Percentiles rank a stretch among this genome's conserved stretches.
Evolutionary conservation across 2,888 invertebrate genomes (phyloP).

Genomic region (Mesorhabditis sp.): DNA sequence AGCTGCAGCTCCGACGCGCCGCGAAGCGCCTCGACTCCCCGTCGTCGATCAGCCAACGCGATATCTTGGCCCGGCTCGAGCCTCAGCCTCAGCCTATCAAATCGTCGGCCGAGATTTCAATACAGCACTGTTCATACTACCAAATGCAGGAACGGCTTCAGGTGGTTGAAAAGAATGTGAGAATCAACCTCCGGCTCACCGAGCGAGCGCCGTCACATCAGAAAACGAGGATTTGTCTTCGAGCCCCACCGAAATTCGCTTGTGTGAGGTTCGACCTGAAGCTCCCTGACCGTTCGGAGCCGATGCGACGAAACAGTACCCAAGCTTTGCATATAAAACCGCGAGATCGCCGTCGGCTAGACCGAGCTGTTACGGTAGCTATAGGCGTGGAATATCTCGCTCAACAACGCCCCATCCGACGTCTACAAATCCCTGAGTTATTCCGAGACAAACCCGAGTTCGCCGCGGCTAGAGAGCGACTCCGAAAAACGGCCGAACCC

Average conservation of each 20-base stretch:
- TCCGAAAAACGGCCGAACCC: background rate
- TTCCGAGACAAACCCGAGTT: constrained; percentile 18
- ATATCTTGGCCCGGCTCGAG: background rate
- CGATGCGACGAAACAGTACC: constrained; percentile 23
- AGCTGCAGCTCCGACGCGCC: background rate
- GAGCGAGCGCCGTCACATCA: constrained; percentile 37
- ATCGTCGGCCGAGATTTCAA: constrained; percentile 44
- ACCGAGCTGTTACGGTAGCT: constrained; percentile 30
- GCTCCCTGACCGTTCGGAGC: constrained; percentile 15
- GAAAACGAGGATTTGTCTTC: constrained; percentile 22
- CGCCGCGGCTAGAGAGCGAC: background rate
- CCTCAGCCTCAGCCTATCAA: background rate
- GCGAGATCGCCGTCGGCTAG: constrained; percentile 27
- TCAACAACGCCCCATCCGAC: constrained; percentile 30
- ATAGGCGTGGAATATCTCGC: constrained; percentile 23
- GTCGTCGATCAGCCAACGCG: background rate
- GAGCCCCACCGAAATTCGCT: constrained; percentile 29
- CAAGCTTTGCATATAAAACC: constrained; percentile 23
- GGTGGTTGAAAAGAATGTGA: constrained; percentile 42
- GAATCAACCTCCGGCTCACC: constrained; percentile 50
- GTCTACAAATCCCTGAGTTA: constrained; percentile 37
- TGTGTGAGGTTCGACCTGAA: constrained; percentile 28
- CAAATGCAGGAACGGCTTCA: constrained; percentile 23
- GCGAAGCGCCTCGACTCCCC: background rate
- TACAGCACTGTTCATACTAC: constrained; percentile 54